phyloP scores from a whole-genome alignment of 1,140 invertebrate genomes.

The Saccostrea glomerata region DNA sequence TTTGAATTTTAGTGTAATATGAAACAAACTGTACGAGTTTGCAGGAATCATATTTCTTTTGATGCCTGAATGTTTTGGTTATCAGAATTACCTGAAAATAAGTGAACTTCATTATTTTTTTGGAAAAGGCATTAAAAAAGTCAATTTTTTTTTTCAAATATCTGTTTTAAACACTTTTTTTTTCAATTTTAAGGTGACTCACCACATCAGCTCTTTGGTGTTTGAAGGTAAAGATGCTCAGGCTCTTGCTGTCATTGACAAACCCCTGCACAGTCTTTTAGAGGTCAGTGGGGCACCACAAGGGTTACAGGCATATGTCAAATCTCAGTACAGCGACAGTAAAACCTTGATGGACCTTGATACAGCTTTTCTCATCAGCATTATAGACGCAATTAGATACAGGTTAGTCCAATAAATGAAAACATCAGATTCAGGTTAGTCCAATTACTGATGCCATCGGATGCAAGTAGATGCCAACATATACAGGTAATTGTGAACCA shows the following conservation, averaged over 20 bases:
- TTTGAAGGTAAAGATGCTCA: slow-evolving; percentile 53
- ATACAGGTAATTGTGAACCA: too few relatives aligned
- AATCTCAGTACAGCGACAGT: slow-evolving; percentile 51
- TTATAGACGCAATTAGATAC: slow-evolving; percentile 32
- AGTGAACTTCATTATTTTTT: too few relatives aligned
- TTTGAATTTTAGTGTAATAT: too few relatives aligned
- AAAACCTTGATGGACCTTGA: slow-evolving; percentile 66
- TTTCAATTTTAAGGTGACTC: slow-evolving; percentile 47
- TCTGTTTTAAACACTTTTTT: too few relatives aligned
- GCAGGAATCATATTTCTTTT: too few relatives aligned
- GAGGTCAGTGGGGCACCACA: slow-evolving; percentile 31
- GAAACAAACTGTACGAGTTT: too few relatives aligned
- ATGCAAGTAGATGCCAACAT: too few relatives aligned
- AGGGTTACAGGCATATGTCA: slow-evolving; percentile 52
- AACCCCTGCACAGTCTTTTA: slow-evolving; percentile 53
- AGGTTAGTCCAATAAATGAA: background rate
- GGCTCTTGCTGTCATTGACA: slow-evolving; percentile 59
- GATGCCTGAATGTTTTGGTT: too few relatives aligned
- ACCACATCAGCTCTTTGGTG: slow-evolving; percentile 60
- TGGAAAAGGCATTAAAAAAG: too few relatives aligned
- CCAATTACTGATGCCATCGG: too few relatives aligned
- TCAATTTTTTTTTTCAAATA: too few relatives aligned
- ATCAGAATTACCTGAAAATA: too few relatives aligned
- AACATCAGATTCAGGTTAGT: background rate
- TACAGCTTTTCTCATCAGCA: slow-evolving; percentile 56